Conservation (phyloP, 1,140 invertebrate species). For the Globodera rostochiensis region DNA sequence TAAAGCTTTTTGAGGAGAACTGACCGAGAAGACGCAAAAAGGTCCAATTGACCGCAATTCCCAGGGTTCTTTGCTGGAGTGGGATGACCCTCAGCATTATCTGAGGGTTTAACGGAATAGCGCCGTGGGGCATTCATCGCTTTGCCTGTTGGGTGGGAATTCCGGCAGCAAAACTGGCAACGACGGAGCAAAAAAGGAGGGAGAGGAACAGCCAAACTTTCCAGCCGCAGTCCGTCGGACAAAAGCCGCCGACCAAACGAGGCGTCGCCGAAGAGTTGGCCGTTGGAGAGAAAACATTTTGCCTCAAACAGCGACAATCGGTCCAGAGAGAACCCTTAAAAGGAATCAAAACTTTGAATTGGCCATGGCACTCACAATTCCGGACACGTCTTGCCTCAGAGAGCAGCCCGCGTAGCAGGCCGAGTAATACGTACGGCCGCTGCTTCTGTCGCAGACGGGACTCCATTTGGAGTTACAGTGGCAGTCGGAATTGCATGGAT, state of each 20-base stretch:
- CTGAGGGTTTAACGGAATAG: slow-evolving; percentile 28
- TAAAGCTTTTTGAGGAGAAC: background rate
- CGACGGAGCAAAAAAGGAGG: slow-evolving; percentile 62
- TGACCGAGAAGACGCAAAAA: slow-evolving; percentile 59
- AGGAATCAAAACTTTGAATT: background rate
- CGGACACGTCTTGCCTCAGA: slow-evolving; percentile 24
- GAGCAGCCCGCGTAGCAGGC: slow-evolving; percentile 60
- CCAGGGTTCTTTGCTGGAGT: slow-evolving; percentile 63
- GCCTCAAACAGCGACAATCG: slow-evolving; percentile 48
- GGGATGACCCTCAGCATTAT: slow-evolving; percentile 65
- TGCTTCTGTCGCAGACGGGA: slow-evolving; percentile 29
- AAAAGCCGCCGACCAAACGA: slow-evolving; percentile 51
- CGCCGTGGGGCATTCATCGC: background rate
- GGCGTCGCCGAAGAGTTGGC: slow-evolving; percentile 7
- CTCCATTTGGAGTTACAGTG: slow-evolving; percentile 13
- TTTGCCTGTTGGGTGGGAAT: slow-evolving; percentile 63
- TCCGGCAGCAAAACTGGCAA: slow-evolving; percentile 64
- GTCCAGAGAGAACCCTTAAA: slow-evolving; percentile 52
- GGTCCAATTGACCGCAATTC: slow-evolving; percentile 64
- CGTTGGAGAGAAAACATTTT: slow-evolving; percentile 8
- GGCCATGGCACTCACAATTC: background rate
- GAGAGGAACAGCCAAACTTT: slow-evolving; percentile 58
- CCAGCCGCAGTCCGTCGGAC: slow-evolving; percentile 58
- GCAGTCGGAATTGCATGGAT: slow-evolving; percentile 20
- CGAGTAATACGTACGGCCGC: slow-evolving; percentile 60